phyloP scores from a whole-genome alignment of 2,113 vertebrate genomes.

The Thryonomys swinderianus region DNA sequence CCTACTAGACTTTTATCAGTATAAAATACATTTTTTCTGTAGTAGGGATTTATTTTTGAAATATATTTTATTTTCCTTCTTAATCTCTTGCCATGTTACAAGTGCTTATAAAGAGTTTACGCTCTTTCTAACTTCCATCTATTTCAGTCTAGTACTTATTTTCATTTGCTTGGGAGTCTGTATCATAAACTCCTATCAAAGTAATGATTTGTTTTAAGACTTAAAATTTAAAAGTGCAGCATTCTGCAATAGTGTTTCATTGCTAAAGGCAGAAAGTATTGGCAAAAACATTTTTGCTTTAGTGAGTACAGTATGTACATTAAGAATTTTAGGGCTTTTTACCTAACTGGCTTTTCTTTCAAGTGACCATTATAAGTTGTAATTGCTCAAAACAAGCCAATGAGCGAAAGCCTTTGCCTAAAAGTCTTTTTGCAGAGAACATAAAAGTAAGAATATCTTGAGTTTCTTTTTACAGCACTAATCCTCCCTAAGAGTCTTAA shows the following conservation, averaged over 20 bases:
- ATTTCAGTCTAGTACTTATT: conserved; percentile 42
- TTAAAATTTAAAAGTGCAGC: conserved; percentile 49
- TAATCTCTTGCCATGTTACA: conserved; percentile 43
- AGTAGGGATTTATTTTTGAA: conserved; percentile 54
- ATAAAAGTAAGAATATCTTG: conserved; percentile 54
- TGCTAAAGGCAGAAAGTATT: conserved; percentile 16
- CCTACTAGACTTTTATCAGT: conserved; percentile 58
- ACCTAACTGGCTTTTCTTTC: not conserved
- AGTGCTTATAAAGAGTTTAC: conserved; percentile 60
- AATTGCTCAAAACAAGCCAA: conserved; percentile 51
- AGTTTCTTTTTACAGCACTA: conserved; percentile 65
- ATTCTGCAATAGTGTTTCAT: conserved; percentile 29
- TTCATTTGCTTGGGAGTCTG: conserved; percentile 56
- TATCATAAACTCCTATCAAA: conserved; percentile 57
- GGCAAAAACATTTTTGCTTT: conserved; percentile 35
- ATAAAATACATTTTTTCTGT: conserved; percentile 48
- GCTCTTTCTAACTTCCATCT: conserved; percentile 47
- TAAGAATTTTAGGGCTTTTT: conserved; percentile 30
- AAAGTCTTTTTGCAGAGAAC: conserved; percentile 56
- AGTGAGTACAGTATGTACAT: not conserved
- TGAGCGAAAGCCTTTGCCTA: conserved; percentile 40
- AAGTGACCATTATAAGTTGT: conserved; percentile 4
- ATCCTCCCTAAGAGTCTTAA: conserved; percentile 70
- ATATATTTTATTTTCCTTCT: conserved; percentile 45
- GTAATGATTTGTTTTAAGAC: conserved; percentile 57